These are phyloP conservation scores for Dipodomys ordii DNA, from an alignment of 2,113 vertebrate species.

Conservation along the genomic window DNA sequence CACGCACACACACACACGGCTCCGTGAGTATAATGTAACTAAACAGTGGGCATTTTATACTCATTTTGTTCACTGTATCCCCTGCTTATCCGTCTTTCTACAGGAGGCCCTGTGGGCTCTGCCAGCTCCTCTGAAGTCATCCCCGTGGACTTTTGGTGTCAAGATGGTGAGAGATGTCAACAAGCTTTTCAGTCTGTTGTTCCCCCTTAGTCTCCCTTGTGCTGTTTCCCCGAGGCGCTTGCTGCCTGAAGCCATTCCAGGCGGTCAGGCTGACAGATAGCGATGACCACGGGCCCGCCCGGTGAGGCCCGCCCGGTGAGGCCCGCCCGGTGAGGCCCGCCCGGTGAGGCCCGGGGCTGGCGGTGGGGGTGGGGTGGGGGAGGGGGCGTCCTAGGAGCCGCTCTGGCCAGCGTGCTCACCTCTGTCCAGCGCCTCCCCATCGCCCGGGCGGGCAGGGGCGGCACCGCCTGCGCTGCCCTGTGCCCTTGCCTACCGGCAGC, in stretches of 20 bases:
- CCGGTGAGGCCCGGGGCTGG: too few relatives aligned
- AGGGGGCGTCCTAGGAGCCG: too few relatives aligned
- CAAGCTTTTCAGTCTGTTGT: background rate
- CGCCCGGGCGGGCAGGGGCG: too few relatives aligned
- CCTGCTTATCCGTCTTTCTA: constrained; percentile 3
- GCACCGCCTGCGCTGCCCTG: too few relatives aligned
- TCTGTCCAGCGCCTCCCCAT: too few relatives aligned
- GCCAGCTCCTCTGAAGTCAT: background rate
- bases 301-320: too few relatives aligned
- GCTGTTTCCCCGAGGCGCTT: background rate
- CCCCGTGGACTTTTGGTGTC: constrained; percentile 20
- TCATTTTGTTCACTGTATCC: constrained; percentile 30
- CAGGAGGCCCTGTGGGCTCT: background rate
- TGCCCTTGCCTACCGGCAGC: too few relatives aligned
- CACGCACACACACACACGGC: too few relatives aligned
- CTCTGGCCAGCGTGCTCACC: too few relatives aligned
- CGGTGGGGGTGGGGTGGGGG: too few relatives aligned
- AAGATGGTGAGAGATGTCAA: background rate
- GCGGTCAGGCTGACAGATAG: background rate
- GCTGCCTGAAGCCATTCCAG: background rate
- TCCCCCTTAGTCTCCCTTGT: background rate
- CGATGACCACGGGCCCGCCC: background rate
- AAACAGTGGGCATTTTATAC: background rate
- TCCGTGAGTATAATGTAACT: background rate
- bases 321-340: too few relatives aligned